Percentiles rank a stretch among this genome's conserved stretches.
phyloP scores from a whole-genome alignment of 2,888 invertebrate species.

The Cecidostiba fungosa region DNA sequence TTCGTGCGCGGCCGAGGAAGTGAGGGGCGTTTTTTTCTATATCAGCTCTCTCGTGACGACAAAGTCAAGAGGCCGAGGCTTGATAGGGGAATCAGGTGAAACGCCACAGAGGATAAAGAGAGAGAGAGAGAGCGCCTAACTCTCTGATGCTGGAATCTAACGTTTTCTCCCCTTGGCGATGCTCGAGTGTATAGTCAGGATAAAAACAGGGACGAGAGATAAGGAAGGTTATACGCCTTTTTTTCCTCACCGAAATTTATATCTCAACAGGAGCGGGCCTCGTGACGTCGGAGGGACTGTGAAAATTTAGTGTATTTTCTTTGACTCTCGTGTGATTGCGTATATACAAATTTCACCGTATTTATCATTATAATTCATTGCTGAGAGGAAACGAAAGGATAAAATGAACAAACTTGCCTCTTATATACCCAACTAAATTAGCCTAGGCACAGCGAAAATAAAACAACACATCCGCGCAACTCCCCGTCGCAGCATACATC shows the following conservation, averaged over 20 bases:
- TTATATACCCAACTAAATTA: not conserved
- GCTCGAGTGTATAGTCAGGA: not conserved
- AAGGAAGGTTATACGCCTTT: constrained; percentile 21
- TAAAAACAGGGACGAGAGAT: constrained; percentile 35
- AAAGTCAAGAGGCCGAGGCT: constrained; percentile 2
- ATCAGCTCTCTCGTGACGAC: constrained; percentile 34
- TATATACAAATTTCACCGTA: too few relatives aligned
- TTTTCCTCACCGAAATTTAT: not conserved
- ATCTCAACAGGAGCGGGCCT: not conserved
- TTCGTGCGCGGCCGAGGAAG: not conserved
- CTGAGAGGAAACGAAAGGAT: too few relatives aligned
- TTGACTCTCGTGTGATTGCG: not conserved
- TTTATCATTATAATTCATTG: not conserved
- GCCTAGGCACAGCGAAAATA: not conserved
- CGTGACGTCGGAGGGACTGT: not conserved
- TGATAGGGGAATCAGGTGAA: constrained; percentile 44
- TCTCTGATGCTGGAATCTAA: not conserved
- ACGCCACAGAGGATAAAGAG: not conserved
- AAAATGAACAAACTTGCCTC: not conserved
- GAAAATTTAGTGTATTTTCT: not conserved
- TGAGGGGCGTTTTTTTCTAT: not conserved
- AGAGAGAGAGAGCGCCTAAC: too few relatives aligned
- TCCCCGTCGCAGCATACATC: constrained; percentile 48
- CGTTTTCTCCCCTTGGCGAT: not conserved
- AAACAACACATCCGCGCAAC: constrained; percentile 1